A percentile compares a stretch with the other conserved stretches of the same genome.
Evolutionary conservation across 2,888 invertebrate genomes (phyloP).

Genomic region (Eupelmus urozonus): DNA sequence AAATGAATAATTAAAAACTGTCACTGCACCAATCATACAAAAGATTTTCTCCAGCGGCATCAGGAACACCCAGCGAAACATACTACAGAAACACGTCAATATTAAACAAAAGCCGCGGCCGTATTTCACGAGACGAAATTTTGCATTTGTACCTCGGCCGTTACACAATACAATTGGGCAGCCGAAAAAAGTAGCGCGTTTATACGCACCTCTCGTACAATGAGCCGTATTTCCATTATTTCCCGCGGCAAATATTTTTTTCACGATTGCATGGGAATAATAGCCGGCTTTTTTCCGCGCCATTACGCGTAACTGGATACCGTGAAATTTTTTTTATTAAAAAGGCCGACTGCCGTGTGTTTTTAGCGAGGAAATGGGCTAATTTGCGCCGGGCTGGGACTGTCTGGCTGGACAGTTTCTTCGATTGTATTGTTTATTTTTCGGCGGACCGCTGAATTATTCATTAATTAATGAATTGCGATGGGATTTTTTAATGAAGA

Average conservation of each 20-base stretch:
- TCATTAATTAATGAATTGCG: too few relatives aligned
- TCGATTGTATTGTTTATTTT: too few relatives aligned
- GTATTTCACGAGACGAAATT: too few relatives aligned
- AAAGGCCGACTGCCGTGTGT: too few relatives aligned
- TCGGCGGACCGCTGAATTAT: too few relatives aligned
- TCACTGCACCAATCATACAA: too few relatives aligned
- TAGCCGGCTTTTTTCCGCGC: slow-evolving; percentile 28
- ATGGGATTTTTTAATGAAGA: too few relatives aligned
- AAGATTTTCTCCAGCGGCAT: too few relatives aligned
- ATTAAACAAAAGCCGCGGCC: background rate
- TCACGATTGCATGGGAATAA: slow-evolving; percentile 29
- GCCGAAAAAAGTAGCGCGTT: background rate
- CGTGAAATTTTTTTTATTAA: slow-evolving; percentile 48
- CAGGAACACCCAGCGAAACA: background rate
- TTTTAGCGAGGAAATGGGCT: too few relatives aligned
- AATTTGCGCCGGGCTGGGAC: too few relatives aligned
- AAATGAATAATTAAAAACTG: too few relatives aligned
- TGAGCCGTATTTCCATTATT: slow-evolving; percentile 36
- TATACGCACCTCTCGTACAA: slow-evolving; percentile 4
- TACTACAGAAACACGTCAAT: background rate
- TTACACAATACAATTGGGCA: background rate
- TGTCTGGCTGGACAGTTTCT: too few relatives aligned
- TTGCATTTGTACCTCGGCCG: background rate
- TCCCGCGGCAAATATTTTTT: slow-evolving; percentile 42
- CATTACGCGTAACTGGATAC: slow-evolving; percentile 36